phyloP scores from a whole-genome alignment of 2,113 vertebrate genomes.

The Seriola aureovittata region DNA sequence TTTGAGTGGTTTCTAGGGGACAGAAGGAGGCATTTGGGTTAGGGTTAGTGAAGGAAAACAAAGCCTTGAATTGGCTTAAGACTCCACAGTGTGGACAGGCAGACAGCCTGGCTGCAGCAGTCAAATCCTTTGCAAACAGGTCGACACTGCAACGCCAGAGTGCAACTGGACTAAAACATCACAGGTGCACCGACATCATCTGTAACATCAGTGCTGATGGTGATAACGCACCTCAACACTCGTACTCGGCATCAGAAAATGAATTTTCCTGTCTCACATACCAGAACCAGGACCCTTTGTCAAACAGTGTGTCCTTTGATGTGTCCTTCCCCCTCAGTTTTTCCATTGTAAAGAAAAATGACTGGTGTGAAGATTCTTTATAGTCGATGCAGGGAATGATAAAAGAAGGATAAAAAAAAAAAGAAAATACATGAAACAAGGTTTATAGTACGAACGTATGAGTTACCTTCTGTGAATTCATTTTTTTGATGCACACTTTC shows the following conservation, averaged over 20 bases:
- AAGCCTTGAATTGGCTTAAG: slow-evolving; percentile 2
- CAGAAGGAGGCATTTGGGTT: slow-evolving; percentile 30
- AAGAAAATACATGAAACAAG: not conserved
- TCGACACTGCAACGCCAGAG: not conserved
- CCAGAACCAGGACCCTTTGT: not conserved
- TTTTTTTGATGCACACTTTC: slow-evolving; percentile 10
- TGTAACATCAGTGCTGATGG: not conserved
- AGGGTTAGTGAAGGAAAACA: slow-evolving; percentile 44
- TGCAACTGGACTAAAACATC: not conserved
- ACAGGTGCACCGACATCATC: not conserved
- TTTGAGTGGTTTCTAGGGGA: slow-evolving; percentile 20
- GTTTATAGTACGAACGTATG: not conserved
- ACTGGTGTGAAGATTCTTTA: not conserved
- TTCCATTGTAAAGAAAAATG: not conserved
- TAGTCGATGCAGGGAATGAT: not conserved
- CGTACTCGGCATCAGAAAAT: not conserved
- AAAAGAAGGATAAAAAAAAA: not conserved
- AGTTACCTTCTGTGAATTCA: not conserved
- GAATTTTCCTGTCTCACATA: not conserved
- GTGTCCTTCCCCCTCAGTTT: not conserved
- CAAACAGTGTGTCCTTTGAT: not conserved
- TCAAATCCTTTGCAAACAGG: slow-evolving; percentile 31
- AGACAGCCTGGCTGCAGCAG: not conserved
- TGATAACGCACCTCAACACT: slow-evolving; percentile 17
- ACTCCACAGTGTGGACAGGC: slow-evolving; percentile 29